A percentile compares a stretch with the other conserved stretches of the same genome.
phyloP scores from a whole-genome alignment of 2,888 invertebrate genomes.

The Machimus atricapillus region DNA sequence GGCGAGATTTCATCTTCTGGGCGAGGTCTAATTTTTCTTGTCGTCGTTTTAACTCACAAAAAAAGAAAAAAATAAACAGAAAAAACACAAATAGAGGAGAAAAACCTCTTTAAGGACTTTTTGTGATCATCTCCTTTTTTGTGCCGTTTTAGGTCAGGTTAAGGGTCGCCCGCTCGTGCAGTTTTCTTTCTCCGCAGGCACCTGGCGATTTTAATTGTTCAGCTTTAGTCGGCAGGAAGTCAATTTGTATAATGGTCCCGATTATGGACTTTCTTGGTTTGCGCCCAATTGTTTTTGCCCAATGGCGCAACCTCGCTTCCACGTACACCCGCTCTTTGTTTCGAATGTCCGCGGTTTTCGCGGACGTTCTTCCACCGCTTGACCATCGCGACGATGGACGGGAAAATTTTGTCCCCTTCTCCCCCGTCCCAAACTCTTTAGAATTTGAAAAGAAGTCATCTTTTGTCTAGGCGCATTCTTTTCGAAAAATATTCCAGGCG shows the following conservation, averaged over 20 bases:
- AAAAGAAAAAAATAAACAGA: neutral
- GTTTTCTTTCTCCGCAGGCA: slow-evolving; percentile 24
- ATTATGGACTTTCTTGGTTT: slow-evolving; percentile 26
- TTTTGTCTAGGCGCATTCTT: neutral
- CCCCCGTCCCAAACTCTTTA: neutral
- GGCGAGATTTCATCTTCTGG: slow-evolving; percentile 41
- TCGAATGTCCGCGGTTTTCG: neutral
- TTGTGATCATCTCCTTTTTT: slow-evolving; percentile 4
- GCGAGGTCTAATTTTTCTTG: slow-evolving; percentile 40
- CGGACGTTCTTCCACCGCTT: neutral
- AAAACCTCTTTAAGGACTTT: slow-evolving; percentile 15
- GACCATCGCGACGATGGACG: neutral
- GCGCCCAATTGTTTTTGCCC: slow-evolving; percentile 18
- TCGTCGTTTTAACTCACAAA: neutral
- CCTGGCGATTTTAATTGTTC: slow-evolving; percentile 40
- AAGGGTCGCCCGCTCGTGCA: slow-evolving; percentile 16
- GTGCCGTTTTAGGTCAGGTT: slow-evolving; percentile 36
- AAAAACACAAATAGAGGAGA: neutral
- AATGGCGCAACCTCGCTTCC: neutral
- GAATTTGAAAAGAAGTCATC: neutral
- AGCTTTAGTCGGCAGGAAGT: slow-evolving; percentile 32
- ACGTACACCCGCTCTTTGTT: neutral
- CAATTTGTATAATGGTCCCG: slow-evolving; percentile 38
- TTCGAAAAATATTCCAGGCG: neutral
- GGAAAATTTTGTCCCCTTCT: neutral